A percentile compares a stretch with the other conserved stretches of the same genome.
phyloP scores from a whole-genome alignment of 2,888 invertebrate genomes.

The Stenolophus ochropezus region DNA sequence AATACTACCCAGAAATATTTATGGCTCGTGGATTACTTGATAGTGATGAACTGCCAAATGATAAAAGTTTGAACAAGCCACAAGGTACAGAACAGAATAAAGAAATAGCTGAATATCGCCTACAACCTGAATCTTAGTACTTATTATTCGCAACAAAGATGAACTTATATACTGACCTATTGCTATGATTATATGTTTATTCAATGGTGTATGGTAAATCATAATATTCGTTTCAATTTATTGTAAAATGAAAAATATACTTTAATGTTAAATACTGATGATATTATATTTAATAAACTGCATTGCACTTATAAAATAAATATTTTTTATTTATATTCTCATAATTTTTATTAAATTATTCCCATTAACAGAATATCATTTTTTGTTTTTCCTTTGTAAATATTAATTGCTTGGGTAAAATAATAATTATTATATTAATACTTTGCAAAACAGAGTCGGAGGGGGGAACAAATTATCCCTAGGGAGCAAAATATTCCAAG shows the following conservation, averaged over 20 bases:
- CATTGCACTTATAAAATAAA: constrained; percentile 8
- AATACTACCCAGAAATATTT: constrained; percentile 69
- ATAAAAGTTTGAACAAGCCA: constrained; percentile 65
- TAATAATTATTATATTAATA: too few species aligned
- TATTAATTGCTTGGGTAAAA: too few species aligned
- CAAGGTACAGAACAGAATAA: constrained; percentile 59
- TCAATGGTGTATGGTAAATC: background rate
- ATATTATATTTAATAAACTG: constrained; percentile 28
- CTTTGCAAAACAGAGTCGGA: too few species aligned
- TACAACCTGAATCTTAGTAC: constrained; percentile 61
- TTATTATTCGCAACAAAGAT: background rate
- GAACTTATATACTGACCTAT: background rate
- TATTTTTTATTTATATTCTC: background rate
- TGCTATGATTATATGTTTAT: constrained; percentile 8
- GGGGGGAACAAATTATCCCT: too few species aligned
- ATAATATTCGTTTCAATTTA: background rate
- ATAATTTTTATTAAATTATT: background rate
- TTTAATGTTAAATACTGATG: constrained; percentile 45
- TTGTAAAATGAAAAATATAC: constrained; percentile 43
- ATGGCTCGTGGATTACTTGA: constrained; percentile 66
- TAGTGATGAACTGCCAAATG: constrained; percentile 55
- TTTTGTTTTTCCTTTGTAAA: background rate
- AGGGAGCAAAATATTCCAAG: too few species aligned
- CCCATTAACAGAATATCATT: background rate
- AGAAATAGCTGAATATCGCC: constrained; percentile 63